Percentiles rank a stretch among this genome's conserved stretches.
phyloP scores from a whole-genome alignment of 2,797 vertebrate genomes.

The Argyrosomus regius region DNA sequence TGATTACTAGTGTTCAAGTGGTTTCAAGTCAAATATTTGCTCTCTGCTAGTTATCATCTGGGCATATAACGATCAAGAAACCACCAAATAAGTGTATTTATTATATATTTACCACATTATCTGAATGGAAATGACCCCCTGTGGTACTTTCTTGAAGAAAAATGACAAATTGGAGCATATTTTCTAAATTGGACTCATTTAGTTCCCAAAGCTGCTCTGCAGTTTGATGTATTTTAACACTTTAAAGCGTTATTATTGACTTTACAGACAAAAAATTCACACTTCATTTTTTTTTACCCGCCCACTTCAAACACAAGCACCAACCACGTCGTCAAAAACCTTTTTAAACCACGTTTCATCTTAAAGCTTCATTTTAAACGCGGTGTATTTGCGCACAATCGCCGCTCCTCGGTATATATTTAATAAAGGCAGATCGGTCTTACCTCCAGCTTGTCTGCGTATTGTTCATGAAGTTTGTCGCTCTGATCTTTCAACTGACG shows the following conservation, averaged over 20 bases:
- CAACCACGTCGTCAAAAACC: too few relatives aligned
- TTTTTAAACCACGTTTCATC: neutral
- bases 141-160: neutral
- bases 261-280: neutral
- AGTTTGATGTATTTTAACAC: too few relatives aligned
- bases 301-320: neutral
- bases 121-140: neutral
- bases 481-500: conserved; percentile 83
- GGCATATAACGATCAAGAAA: neutral
- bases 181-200: neutral
- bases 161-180: neutral
- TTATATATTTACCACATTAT: neutral
- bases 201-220: neutral
- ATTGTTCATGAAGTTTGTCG: conserved; percentile 78
- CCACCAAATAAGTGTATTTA: neutral
- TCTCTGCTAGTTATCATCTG: neutral
- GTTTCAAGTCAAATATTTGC: neutral
- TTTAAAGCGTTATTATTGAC: neutral
- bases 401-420: neutral
- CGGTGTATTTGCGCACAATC: fast-evolving
- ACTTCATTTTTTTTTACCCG: neutral
- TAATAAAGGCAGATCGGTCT: conserved; percentile 21
- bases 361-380: neutral
- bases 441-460: conserved; percentile 85
- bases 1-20: neutral